These are phyloP conservation scores for Coelopa pilipes DNA, from an alignment of 2,888 invertebrate genomes.

Conservation along the genomic window DNA sequence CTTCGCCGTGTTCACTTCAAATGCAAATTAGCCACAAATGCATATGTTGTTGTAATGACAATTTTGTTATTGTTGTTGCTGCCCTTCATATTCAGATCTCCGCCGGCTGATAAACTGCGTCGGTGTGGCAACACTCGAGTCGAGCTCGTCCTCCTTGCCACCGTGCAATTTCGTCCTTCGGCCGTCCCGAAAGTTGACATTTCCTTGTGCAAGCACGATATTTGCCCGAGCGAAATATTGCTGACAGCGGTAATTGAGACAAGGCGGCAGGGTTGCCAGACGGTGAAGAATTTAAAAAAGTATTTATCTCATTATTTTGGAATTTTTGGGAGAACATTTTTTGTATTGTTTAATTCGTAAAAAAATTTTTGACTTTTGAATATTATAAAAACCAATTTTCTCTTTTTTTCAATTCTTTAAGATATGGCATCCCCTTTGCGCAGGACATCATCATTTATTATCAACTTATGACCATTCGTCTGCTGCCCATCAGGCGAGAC, in stretches of 20 bases:
- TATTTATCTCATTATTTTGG: background rate
- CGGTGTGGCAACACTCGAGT: slow-evolving; percentile 35
- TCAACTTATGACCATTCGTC: slow-evolving; percentile 22
- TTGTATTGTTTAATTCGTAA: background rate
- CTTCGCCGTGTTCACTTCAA: no score
- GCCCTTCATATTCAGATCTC: slow-evolving; percentile 53
- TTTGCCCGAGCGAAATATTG: slow-evolving; percentile 17
- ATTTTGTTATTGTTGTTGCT: no score
- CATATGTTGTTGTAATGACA: no score
- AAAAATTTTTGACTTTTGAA: background rate
- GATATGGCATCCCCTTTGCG: slow-evolving; percentile 7
- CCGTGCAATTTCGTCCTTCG: background rate
- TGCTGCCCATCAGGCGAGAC: slow-evolving; percentile 22
- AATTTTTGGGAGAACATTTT: background rate
- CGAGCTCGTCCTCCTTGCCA: background rate
- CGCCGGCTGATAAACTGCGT: slow-evolving; percentile 59
- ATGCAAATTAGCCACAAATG: slow-evolving; percentile 28
- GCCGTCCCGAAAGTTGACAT: slow-evolving; percentile 22
- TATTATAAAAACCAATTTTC: no score
- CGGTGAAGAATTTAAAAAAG: background rate
- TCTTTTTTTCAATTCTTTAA: no score
- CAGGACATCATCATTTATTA: slow-evolving; percentile 24
- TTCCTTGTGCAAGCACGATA: slow-evolving; percentile 18
- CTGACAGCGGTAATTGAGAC: background rate
- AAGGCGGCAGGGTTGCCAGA: slow-evolving; percentile 13